Evolutionary conservation across 2,113 vertebrate species (phyloP).

Genomic region (Dicaeum eximium): DNA sequence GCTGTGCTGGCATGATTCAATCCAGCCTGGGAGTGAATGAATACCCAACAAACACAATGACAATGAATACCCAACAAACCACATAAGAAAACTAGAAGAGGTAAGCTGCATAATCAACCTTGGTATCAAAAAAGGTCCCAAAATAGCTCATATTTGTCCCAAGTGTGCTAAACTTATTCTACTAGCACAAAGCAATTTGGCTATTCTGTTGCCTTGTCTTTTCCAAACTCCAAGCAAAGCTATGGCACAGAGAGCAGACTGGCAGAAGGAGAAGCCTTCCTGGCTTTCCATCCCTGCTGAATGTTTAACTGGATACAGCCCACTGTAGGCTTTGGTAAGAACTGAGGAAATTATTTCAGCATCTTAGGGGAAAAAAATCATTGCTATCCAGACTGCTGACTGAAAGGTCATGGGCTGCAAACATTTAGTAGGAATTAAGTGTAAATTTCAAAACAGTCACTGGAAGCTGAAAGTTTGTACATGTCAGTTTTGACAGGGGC

Average conservation of each 20-base stretch:
- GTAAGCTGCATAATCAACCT: neutral
- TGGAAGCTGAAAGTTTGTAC: neutral
- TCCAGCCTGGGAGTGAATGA: slow-evolving; percentile 2
- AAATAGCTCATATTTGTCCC: neutral
- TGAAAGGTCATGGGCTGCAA: neutral
- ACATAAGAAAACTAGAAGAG: neutral
- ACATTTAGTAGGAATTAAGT: neutral
- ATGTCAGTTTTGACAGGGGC: neutral
- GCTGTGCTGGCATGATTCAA: slow-evolving; percentile 14
- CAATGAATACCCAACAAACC: slow-evolving; percentile 14
- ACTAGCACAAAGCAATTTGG: neutral
- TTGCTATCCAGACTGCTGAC: neutral
- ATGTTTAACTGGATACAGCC: neutral
- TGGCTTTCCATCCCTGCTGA: neutral
- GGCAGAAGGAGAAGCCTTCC: neutral
- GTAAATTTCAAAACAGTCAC: neutral
- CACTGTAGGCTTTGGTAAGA: neutral
- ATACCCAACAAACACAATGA: slow-evolving; percentile 8
- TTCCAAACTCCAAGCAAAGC: neutral
- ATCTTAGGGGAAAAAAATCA: neutral
- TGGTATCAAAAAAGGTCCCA: neutral
- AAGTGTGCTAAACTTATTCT: neutral
- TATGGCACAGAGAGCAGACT: neutral
- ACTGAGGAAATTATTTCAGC: neutral
- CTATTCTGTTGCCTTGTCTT: neutral